A percentile compares a stretch with the other conserved stretches of the same genome.
These are phyloP conservation scores for Sinocyclocheilus anshuiensis DNA, from an alignment of 2,113 vertebrate genomes.

Conservation along the genomic window DNA sequence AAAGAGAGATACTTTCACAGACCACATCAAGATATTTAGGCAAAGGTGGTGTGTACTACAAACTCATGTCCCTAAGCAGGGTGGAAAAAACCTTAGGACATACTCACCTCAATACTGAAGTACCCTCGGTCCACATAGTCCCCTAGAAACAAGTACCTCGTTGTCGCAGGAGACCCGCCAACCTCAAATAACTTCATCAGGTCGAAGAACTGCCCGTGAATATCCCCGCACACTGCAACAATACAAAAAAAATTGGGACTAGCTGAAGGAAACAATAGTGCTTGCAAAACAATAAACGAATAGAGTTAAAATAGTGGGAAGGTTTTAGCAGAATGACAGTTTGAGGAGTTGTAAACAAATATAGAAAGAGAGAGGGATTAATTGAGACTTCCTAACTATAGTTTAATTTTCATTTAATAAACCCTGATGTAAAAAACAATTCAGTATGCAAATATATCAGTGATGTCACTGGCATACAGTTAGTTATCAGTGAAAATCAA, in stretches of 20 bases:
- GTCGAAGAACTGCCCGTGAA: slow-evolving; percentile 83
- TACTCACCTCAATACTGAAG: slow-evolving; percentile 83
- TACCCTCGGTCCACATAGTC: slow-evolving; percentile 97
- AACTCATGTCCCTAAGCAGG: background rate
- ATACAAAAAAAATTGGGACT: background rate
- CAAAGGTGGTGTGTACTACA: background rate
- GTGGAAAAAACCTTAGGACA: background rate
- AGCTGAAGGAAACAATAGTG: slow-evolving; percentile 22
- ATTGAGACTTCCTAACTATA: too few relatives aligned
- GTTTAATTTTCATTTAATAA: background rate
- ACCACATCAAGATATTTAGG: background rate
- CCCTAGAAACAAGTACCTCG: slow-evolving; percentile 81
- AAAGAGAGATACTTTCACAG: slow-evolving; percentile 28
- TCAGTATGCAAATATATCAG: background rate
- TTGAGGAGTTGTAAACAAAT: background rate
- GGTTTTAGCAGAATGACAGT: background rate
- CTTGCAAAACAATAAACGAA: background rate
- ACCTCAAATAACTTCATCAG: slow-evolving; percentile 84
- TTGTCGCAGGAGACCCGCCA: slow-evolving; percentile 80
- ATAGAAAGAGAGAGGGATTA: background rate
- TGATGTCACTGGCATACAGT: background rate
- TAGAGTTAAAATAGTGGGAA: background rate
- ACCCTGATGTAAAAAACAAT: background rate
- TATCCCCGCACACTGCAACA: slow-evolving; percentile 78
- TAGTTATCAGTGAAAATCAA: background rate